Base-by-base conservation (phyloP, 2,113 vertebrate genomes). In the Brachyhypopomus occidentalis region DNA sequence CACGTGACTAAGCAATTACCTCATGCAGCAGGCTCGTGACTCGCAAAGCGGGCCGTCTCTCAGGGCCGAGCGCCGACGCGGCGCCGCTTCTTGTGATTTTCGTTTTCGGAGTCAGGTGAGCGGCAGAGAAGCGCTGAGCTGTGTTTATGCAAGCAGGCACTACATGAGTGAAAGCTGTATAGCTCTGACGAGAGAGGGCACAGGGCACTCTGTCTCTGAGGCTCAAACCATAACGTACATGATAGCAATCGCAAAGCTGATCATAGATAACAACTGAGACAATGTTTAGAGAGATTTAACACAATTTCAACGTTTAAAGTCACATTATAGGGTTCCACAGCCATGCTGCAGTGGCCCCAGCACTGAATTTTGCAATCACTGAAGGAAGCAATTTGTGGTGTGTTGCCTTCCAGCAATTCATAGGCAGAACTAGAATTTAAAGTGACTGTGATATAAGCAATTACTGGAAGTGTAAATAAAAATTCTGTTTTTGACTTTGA, bases 1-100 rank as follows among this genome's bases (percentile, higher is more conserved):
- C 55, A 77, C 73, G 80, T 3, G 22, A 48, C 34, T 41, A 80
- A 84, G n/a, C 4, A 23, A 75, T 80, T 76, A 71, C 17, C 48
- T 2, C n/a, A 41, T 36, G 27, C 25, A 73, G 52, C 64, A 56
- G 23, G n/a, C 58, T 66, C 72, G 48, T 19, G 62, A 12, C 25
- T 67, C 58, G n/a, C 16, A 64, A 82, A 74, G 58, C n/a, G 4
- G 4, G 3, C 11, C 30, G 67, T 14, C 19, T 34, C 77, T 67
- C 48, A 56, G 23, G 36, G 34, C 67, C 36, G 62, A 23, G 16
- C 22, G 48, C 72, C 48, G 36, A 62, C 34, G 38, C 6, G 14
- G 58, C 62, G 34, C 63, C 4, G 34, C 41, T 59, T 23, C 23
- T 75, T 59, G 52, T 7, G 5, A 20, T 60, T 69, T 81, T 62